Percentiles rank a stretch among this genome's conserved stretches.
Conservation (phyloP, 2,888 invertebrate genomes). For the Pyralis farinalis region DNA sequence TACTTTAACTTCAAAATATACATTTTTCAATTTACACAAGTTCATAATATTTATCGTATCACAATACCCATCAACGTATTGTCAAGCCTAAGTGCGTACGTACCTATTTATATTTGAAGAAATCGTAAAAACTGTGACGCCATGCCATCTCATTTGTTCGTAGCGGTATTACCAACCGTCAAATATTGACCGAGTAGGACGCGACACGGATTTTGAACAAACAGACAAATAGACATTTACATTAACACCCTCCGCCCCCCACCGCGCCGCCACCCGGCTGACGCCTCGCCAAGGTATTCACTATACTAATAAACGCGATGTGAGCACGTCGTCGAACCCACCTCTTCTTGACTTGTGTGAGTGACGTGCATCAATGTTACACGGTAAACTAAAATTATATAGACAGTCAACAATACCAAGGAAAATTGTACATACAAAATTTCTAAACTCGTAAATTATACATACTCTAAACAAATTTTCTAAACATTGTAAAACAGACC, state of each 20-base stretch:
- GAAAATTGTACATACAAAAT: conserved; percentile 4
- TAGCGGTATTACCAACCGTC: conserved; percentile 73
- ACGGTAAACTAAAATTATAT: too few relatives aligned
- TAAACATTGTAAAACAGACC: too few relatives aligned
- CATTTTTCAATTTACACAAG: too few relatives aligned
- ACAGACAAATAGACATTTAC: conserved; percentile 74
- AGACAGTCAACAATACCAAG: too few relatives aligned
- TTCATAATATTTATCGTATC: not conserved
- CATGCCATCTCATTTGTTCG: conserved; percentile 58
- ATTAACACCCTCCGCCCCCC: conserved; percentile 53
- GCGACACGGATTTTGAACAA: conserved; percentile 76
- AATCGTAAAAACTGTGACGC: conserved; percentile 47
- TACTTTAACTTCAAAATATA: too few relatives aligned
- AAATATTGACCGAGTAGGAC: conserved; percentile 76
- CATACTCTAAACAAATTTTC: too few relatives aligned
- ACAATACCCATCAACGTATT: not conserved
- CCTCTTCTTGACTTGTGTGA: too few relatives aligned
- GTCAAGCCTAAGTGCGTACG: not conserved
- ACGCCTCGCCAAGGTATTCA: too few relatives aligned
- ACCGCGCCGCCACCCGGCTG: conserved; percentile 20
- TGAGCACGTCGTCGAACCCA: too few relatives aligned
- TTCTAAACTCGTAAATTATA: not conserved
- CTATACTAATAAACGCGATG: too few relatives aligned
- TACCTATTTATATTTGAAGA: conserved; percentile 37
- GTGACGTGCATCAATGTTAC: too few relatives aligned